Evolutionary conservation across 92 coral and sea anemone genomes (phyloP).

Genomic region (Zoanthus solanderi): DNA sequence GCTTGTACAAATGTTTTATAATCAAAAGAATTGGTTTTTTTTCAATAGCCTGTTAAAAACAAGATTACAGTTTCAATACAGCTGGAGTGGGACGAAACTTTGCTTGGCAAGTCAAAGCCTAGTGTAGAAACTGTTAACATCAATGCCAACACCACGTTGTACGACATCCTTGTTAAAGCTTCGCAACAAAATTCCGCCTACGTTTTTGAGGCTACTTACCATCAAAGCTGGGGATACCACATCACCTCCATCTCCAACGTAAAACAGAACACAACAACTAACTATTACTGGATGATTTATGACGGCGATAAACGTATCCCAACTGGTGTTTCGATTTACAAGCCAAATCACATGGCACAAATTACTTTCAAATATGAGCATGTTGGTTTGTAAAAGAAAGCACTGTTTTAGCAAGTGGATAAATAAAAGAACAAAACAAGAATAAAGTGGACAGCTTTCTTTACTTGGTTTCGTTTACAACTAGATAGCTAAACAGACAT

Average conservation of each 20-base stretch:
- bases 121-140: not conserved
- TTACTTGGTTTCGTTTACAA: no score
- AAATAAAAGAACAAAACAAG: no score
- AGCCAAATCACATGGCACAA: not conserved
- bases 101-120: slow-evolving; percentile 14
- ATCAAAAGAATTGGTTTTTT: no score
- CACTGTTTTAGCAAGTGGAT: no score
- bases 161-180: slow-evolving; percentile 22
- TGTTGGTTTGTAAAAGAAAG: not conserved
- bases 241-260: slow-evolving; percentile 36
- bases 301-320: slow-evolving; percentile 12
- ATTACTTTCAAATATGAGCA: slow-evolving; percentile 22
- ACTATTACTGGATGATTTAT: slow-evolving; percentile 37
- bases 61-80: slow-evolving; percentile 9
- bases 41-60: not conserved
- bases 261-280: not conserved
- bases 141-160: slow-evolving; percentile 17
- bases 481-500: no score
- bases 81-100: slow-evolving; percentile 21
- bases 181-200: not conserved
- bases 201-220: not conserved
- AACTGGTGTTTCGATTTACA: slow-evolving; percentile 8
- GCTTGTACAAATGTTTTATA: no score
- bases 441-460: no score
- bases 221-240: not conserved